Evolutionary conservation across 2,797 vertebrate genomes (phyloP), one percentile per base, ranked within the genome.

Genomic region (Falco columbarius): DNA sequence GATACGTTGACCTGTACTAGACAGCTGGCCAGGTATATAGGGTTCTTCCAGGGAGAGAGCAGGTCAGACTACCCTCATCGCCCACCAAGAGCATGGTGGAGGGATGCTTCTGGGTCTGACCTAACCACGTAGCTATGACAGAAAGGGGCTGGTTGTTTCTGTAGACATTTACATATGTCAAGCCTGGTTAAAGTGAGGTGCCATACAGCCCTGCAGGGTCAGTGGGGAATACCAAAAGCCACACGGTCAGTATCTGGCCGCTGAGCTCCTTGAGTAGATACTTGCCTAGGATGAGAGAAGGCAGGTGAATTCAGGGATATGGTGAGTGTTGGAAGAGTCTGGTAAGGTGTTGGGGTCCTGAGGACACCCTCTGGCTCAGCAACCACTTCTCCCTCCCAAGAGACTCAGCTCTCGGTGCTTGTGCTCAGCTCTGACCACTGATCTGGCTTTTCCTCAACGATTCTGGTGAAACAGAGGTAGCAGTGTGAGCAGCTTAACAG

Each of bases 151-250:
- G 47, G 8, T 24, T 73, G 5, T 40, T 51, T 55, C 61, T 52
- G 27, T 17, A 52, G 32, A 14, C 7, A 20, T 44, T 71, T 18
- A 22, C 1, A 1, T n/a, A 11, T 5, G 9, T 24, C 2, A 0
- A 67, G 19, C 44, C 47, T 75, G 9, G 36, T 44, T 86, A 58
- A 32, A 1, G 8, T 42, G 49, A 75, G 13, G 27, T 22, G 19
- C 56, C 52, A 22, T 4, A 20, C 14, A 82, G 16, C 12, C 8
- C 32, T 58, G 38, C 17, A 16, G 24, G 24, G n/a, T 79, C 54
- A 22, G 8, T 47, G 47, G 20, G 6, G 10, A 42, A 36, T 26
- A 36, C 30, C n/a, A 54, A 81, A 59, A 72, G 12, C 26, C 49
- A 72, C 18, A 12, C 0, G 1, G 32, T 56, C 22, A 18, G 6